Evolutionary conservation across 2,113 vertebrate species (phyloP).

Genomic region (Festucalex cinctus): DNA sequence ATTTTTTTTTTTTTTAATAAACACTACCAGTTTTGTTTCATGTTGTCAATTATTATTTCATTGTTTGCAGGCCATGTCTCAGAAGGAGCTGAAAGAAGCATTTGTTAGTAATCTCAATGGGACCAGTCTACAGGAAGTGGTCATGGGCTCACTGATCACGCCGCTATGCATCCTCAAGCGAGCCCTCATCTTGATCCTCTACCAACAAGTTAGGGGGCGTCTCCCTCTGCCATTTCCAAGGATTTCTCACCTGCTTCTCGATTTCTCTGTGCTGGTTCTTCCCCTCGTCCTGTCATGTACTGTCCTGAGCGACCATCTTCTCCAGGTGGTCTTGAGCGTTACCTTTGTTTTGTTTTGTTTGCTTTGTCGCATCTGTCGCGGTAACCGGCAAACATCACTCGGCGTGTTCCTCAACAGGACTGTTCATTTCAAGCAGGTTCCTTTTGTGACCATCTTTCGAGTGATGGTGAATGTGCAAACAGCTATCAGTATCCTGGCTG

Average conservation of each 20-base stretch:
- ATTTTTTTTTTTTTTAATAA: too few relatives aligned
- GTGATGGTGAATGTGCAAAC: constrained; percentile 85
- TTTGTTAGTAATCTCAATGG: constrained; percentile 91
- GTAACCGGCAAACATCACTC: constrained; percentile 49
- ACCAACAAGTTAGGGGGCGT: constrained; percentile 56
- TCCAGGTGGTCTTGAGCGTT: constrained; percentile 57
- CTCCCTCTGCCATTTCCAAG: constrained; percentile 61
- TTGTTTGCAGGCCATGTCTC: constrained; percentile 78
- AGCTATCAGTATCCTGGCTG: constrained; percentile 87
- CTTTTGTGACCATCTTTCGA: constrained; percentile 82
- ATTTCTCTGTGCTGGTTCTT: constrained; percentile 78
- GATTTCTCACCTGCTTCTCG: constrained; percentile 73
- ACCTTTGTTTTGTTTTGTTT: constrained; percentile 48
- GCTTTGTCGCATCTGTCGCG: constrained; percentile 66
- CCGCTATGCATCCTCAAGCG: constrained; percentile 81
- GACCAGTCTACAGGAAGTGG: constrained; percentile 83
- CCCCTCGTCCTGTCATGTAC: constrained; percentile 83
- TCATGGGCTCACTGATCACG: constrained; percentile 73
- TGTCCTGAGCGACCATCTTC: constrained; percentile 72
- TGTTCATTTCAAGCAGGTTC: constrained; percentile 73
- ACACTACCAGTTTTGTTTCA: background rate
- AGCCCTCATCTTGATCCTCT: constrained; percentile 78
- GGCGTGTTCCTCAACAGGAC: constrained; percentile 68
- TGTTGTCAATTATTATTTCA: background rate
- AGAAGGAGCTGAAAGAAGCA: constrained; percentile 81